Percentiles rank a stretch among this genome's conserved stretches.
These are phyloP conservation scores for Lathamus discolor DNA, from an alignment of 2,113 vertebrate genomes.

Conservation along the genomic window DNA sequence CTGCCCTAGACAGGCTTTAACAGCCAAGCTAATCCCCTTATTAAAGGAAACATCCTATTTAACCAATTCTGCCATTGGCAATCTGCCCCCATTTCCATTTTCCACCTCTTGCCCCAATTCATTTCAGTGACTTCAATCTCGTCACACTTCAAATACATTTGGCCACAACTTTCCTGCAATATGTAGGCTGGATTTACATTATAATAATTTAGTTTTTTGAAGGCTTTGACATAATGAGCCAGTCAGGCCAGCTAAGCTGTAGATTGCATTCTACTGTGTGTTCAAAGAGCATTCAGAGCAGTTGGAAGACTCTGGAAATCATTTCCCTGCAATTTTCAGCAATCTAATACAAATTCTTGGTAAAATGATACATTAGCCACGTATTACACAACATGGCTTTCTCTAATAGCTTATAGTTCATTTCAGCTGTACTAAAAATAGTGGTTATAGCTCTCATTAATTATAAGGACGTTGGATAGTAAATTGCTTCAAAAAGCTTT, in stretches of 20 bases:
- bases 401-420: slow-evolving; percentile 13
- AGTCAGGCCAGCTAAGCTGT: neutral
- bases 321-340: slow-evolving; percentile 29
- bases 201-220: neutral
- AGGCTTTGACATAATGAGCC: neutral
- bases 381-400: slow-evolving; percentile 40
- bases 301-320: slow-evolving; percentile 10
- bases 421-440: slow-evolving; percentile 54
- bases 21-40: neutral
- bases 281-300: neutral
- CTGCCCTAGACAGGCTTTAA: neutral
- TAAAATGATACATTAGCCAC: slow-evolving; percentile 40
- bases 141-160: neutral
- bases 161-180: neutral
- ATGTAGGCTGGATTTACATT: neutral
- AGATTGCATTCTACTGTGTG: neutral
- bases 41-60: neutral
- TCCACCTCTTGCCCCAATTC: neutral
- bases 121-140: neutral
- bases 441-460: slow-evolving; percentile 37
- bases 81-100: neutral
- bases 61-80: neutral
- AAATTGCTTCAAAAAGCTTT: slow-evolving; percentile 40
- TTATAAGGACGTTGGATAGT: slow-evolving; percentile 17
- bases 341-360: slow-evolving; percentile 35